Evolutionary conservation across 2,888 invertebrate species (phyloP).

Genomic region (Globia sparganii): DNA sequence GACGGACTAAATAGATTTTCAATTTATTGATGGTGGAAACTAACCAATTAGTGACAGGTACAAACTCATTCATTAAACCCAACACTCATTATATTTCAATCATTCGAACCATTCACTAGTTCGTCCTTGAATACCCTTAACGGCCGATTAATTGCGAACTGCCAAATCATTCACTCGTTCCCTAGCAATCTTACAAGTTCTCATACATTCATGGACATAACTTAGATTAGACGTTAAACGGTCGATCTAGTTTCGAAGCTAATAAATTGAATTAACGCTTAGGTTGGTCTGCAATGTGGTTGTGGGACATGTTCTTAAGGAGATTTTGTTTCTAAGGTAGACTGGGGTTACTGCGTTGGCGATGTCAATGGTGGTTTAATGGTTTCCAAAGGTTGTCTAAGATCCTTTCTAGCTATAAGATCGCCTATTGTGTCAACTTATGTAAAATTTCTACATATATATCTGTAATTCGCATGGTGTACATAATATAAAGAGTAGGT

Average conservation of each 20-base stretch:
- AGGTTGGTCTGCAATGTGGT: conserved; percentile 28
- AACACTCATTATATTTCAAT: conserved; percentile 67
- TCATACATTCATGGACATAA: conserved; percentile 59
- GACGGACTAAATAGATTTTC: no score
- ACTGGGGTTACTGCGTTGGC: no score
- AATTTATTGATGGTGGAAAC: no score
- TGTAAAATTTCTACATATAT: no score
- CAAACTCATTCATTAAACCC: conserved; percentile 56
- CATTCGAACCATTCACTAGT: conserved; percentile 63
- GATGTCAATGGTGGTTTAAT: neutral
- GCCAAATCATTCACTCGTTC: conserved; percentile 66
- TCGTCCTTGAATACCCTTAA: conserved; percentile 60
- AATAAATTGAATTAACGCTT: conserved; percentile 74
- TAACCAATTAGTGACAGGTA: conserved; percentile 57
- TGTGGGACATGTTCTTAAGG: conserved; percentile 31
- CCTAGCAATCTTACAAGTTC: conserved; percentile 61
- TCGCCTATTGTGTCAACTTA: no score
- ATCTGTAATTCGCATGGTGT: no score
- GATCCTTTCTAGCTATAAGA: no score
- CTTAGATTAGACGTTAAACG: conserved; percentile 66
- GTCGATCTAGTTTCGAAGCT: conserved; percentile 67
- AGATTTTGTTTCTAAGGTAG: conserved; percentile 21
- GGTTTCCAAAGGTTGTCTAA: no score
- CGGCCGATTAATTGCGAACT: conserved; percentile 62
- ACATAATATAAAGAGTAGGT: no score